These are phyloP conservation scores for Lottia scabra DNA, from an alignment of 2,888 invertebrate species.

Conservation along the genomic window DNA sequence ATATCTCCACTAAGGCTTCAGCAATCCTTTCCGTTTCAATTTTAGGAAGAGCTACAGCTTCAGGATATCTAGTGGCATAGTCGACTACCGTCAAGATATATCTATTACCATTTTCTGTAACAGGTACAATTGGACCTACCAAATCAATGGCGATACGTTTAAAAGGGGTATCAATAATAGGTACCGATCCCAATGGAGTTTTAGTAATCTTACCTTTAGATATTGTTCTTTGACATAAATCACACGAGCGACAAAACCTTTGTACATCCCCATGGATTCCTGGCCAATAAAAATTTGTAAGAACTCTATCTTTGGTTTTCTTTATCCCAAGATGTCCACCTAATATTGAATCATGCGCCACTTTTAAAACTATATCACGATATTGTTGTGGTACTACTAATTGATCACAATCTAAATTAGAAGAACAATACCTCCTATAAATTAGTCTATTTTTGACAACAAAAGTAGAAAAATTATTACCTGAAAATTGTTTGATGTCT, in stretches of 20 bases:
- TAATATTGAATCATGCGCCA: slow-evolving; percentile 15
- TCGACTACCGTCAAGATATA: too few relatives aligned
- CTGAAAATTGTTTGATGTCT: background rate
- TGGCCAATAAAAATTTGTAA: slow-evolving; percentile 6
- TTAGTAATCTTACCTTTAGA: background rate
- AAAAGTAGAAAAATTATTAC: background rate
- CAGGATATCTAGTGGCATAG: slow-evolving; percentile 39
- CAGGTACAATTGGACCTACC: background rate
- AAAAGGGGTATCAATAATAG: slow-evolving; percentile 8
- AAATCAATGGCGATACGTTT: slow-evolving; percentile 3
- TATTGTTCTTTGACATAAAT: slow-evolving; percentile 7
- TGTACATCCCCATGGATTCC: background rate
- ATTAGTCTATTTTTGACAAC: slow-evolving; percentile 5
- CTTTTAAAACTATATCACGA: slow-evolving; percentile 6
- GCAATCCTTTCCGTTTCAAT: slow-evolving; percentile 37
- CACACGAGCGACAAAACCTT: background rate
- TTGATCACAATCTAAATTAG: too few relatives aligned
- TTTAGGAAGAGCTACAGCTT: slow-evolving; percentile 30
- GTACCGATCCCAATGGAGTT: slow-evolving; percentile 1
- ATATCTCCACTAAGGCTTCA: slow-evolving; percentile 37
- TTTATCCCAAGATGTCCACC: slow-evolving; percentile 14
- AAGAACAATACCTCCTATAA: background rate
- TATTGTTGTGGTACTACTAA: background rate
- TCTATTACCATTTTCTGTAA: too few relatives aligned
- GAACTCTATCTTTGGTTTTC: slow-evolving; percentile 13